Base-by-base conservation (phyloP, 64 coral and sea anemone species). In the Pachyseris speciosa region DNA sequence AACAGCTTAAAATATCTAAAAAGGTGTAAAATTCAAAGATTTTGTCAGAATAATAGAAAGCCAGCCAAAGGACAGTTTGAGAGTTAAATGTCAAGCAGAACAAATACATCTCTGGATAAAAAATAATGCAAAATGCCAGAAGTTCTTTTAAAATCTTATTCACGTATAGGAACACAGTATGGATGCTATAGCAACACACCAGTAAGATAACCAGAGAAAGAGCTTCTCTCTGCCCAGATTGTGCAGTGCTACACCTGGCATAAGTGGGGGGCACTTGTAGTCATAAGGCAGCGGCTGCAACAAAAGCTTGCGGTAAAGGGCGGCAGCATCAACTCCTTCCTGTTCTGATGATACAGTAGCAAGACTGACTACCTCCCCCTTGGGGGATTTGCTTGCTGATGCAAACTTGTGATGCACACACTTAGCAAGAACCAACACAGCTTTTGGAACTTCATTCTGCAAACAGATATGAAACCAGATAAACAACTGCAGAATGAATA, bases 181-280 rank as follows among this genome's bases (percentile, higher is more conserved):
- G n/a, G n/a, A n/a, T n/a, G n/a, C 22, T 26, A 61, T 16, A 61
- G 24, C 10, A 7, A 30, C 84, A 51, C 93, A 99, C 97, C 97
- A 99, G 57, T 95, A 99, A 29, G 87, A 90, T 22, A 99, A 69
- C 97, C 97, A 99, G 22, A 99, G 69, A 83, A 74, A 99, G 27
- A 90, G 79, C 40, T 75, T 66, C 49, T 95, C 86, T 39, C 69
- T 72, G 1, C 70, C 87, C 58, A 86, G 17, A 26, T 45, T 84
- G 19, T 86, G 78, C 7, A 47, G 10, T 1, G 24, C 30, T 2
- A 93, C 80, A 37, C 53, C 74, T 64, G 73, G 20, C 64, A 92
- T 67, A 19, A 89, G 30, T 8, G 78, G 49, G 1, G 93, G 92
- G 26, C 83, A 64, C 42, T 90, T 85, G 59, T 60, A 89, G 68